Evolutionary conservation across 2,113 vertebrate genomes (phyloP), one percentile per base, ranked within the genome.

Genomic region (Antennarius striatus): DNA sequence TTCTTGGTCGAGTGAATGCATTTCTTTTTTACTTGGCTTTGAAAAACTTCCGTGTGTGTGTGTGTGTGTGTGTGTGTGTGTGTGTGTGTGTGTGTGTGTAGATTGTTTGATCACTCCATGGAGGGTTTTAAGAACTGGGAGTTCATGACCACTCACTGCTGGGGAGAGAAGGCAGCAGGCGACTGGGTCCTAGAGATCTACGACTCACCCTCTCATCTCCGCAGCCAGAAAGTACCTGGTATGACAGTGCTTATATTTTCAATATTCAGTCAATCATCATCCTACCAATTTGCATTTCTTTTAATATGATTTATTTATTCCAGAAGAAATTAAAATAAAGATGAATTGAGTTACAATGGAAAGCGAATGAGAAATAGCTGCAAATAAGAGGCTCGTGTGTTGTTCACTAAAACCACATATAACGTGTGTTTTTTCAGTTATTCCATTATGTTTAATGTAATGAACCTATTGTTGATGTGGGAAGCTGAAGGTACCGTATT

Each of bases 41-140:
- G 29, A 55, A 66, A 64, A 43, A 56, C 6, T 66, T 32, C 49
- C 16, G 80, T 22, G 4, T 64, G 28, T 30, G 2, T 56, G 16
- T 55, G 22, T 22, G 22, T 22, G 14, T 60, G 4, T 64, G 28
- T 30, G 2, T 56, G 16, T 55, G 42, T 45, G 30, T 77, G 48
- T 66, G 11, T 73, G 51, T 29, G 11, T 45, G 48, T 36, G 59
- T 47, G 54, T 56, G 22, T 69, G n/a, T 88, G 36, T 91, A 99
- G 98, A 90, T 88, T 99, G 71, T 99, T 99, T 92, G 98, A 99
- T 90, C 96, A 99, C 92, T 99, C 98, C 73, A 98, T 97, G 95
- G 98, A 99, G 92, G 98, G 98, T 56, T 99, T 99, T 91, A 99
- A 98, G 91, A 98, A 98, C 90, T 99, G 98, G 98, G 97, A 99